phyloP scores from a whole-genome alignment of 2,888 invertebrate genomes.

The Rugalucina vietnamica region DNA sequence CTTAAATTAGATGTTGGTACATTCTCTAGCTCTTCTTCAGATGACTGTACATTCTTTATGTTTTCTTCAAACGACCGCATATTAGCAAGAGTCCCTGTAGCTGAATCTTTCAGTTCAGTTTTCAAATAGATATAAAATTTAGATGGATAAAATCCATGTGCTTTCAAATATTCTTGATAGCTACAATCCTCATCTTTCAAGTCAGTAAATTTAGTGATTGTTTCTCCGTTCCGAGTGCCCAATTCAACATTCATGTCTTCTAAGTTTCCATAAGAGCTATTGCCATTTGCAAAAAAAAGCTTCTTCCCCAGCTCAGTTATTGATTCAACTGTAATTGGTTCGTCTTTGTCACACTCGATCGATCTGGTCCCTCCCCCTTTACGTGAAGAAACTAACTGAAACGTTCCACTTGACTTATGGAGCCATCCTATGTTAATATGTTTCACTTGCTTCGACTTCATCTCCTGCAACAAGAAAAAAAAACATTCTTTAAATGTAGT shows the following conservation, averaged over 20 bases:
- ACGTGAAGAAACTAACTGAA: neutral
- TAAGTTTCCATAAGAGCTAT: neutral
- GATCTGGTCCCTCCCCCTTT: neutral
- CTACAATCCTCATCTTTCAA: constrained; percentile 11
- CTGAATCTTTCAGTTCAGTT: neutral
- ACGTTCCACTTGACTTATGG: neutral
- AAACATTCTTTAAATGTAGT: too few species aligned
- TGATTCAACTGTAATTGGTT: neutral
- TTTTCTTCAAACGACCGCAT: too few species aligned
- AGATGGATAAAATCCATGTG: constrained; percentile 14
- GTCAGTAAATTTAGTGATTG: constrained; percentile 1
- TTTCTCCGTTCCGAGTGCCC: neutral
- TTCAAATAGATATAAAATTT: constrained; percentile 8
- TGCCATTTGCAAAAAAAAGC: neutral
- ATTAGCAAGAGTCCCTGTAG: too few species aligned
- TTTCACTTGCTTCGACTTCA: too few species aligned
- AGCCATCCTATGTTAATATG: neutral
- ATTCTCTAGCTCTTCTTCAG: too few species aligned
- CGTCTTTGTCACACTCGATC: neutral
- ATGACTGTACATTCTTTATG: too few species aligned
- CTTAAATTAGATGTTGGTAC: too few species aligned
- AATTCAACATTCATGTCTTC: neutral
- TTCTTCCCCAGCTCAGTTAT: neutral
- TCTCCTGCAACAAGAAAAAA: too few species aligned
- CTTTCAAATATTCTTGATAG: constrained; percentile 18